Base-by-base conservation (phyloP, 2,113 vertebrate genomes). In the Papio anubis region DNA sequence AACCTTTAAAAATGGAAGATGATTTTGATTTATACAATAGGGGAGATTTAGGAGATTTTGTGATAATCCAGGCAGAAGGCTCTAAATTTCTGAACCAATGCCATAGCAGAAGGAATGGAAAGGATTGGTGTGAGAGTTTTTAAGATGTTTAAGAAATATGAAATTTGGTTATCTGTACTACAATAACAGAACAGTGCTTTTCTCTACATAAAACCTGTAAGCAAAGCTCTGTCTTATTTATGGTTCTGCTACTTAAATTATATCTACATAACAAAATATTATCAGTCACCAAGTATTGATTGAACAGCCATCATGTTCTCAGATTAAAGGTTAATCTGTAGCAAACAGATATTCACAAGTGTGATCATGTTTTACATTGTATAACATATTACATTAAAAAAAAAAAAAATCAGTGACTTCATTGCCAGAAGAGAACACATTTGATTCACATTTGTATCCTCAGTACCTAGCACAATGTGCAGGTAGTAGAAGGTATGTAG, bases 291-390 rank as follows among this genome's bases (percentile, higher is more conserved):
- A 78, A 57, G 48, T 85, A 40, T 43, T 75, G 50, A 84, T 21
- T 88, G 52, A 83, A 18, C 6, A 75, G 2, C 16, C 32, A 57
- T 17, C 40, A 52, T 43, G 3, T 92, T 48, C 1, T 12, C 14
- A 90, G 45, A 52, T 43, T 97, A 43, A 76, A 96, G 17, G 14
- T 89, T 75, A 61, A 64, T 86, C 48, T 81, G 5, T 83, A 90
- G 55, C 9, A 81, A 72, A 61, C 73, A 94, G 40, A 82, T 86
- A 78, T 89, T 91, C 35, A 89, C 52, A 23, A 4, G 7, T 59
- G 13, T 35, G n/a, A 75, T 27, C 30, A 32, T 45, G 32, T 40
- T 88, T 96, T 79, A 40, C 30, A 55, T 7, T 50, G 9, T 45
- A n/a, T 68, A 78, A 32, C 10, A 57, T 17, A 76, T 43, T n/a